Evolutionary conservation across 1,140 invertebrate genomes (phyloP).

Genomic region (Fopius arisanus): DNA sequence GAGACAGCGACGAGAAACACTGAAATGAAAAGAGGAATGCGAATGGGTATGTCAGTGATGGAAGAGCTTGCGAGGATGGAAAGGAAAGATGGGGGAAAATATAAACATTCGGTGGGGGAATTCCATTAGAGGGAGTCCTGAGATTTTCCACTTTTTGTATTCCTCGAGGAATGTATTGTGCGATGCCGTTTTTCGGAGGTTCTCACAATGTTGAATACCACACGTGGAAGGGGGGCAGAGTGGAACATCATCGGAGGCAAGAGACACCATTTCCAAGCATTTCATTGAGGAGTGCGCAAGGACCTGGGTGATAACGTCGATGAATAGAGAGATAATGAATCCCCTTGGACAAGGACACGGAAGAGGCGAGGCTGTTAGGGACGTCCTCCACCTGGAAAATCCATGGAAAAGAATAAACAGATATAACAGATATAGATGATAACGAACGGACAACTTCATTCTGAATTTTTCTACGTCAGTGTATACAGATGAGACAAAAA

Average conservation of each 20-base stretch:
- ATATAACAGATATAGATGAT: too few relatives aligned
- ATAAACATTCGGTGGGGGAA: slow-evolving; percentile 29
- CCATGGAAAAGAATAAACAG: slow-evolving; percentile 32
- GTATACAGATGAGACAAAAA: too few relatives aligned
- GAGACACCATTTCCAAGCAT: slow-evolving; percentile 4
- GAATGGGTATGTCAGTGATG: background rate
- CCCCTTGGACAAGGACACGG: slow-evolving; percentile 61
- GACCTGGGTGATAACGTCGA: slow-evolving; percentile 42
- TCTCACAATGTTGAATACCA: background rate
- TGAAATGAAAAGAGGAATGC: slow-evolving; percentile 6
- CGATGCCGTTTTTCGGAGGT: background rate
- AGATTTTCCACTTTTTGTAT: slow-evolving; percentile 2
- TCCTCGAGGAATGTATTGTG: background rate
- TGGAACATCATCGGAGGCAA: slow-evolving; percentile 19
- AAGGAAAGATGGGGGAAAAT: slow-evolving; percentile 20
- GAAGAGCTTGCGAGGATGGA: background rate
- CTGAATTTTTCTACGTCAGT: too few relatives aligned
- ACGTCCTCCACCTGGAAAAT: slow-evolving; percentile 54
- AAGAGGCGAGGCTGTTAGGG: slow-evolving; percentile 61
- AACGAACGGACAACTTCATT: background rate
- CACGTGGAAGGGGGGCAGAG: background rate
- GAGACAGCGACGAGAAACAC: background rate
- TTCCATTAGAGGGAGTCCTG: slow-evolving; percentile 41
- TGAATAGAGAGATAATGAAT: slow-evolving; percentile 66
- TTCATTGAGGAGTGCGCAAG: slow-evolving; percentile 20